These are phyloP conservation scores for Apodemia duryi DNA, from an alignment of 2,888 invertebrate species.

Conservation along the genomic window DNA sequence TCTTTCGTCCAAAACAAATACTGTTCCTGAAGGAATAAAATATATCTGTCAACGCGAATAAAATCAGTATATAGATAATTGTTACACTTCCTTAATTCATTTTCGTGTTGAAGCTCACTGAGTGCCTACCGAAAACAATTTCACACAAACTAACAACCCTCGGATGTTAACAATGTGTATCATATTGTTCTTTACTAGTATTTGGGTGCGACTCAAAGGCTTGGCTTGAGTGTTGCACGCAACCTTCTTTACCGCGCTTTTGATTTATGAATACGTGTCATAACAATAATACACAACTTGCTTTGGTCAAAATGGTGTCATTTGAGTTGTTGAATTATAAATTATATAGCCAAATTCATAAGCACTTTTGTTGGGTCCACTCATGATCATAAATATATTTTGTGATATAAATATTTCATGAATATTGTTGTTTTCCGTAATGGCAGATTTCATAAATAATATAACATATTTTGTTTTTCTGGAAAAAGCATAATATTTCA, in stretches of 20 bases:
- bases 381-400: too few relatives aligned
- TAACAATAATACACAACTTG: slow-evolving; percentile 3
- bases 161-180: slow-evolving; percentile 28
- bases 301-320: not conserved
- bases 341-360: too few relatives aligned
- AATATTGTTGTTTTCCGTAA: too few relatives aligned
- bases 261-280: slow-evolving; percentile 31
- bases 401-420: too few relatives aligned
- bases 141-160: slow-evolving; percentile 28
- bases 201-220: slow-evolving; percentile 36
- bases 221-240: slow-evolving; percentile 36
- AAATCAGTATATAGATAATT: too few relatives aligned
- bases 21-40: too few relatives aligned
- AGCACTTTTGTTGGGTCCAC: too few relatives aligned
- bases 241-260: slow-evolving; percentile 30
- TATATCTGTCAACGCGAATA: too few relatives aligned
- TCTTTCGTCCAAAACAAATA: too few relatives aligned
- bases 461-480: too few relatives aligned
- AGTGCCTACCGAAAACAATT: slow-evolving; percentile 29
- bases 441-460: too few relatives aligned
- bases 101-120: not conserved
- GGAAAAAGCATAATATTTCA: too few relatives aligned
- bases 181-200: slow-evolving; percentile 32
- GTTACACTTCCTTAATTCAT: not conserved
- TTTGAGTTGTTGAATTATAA: slow-evolving; percentile 7